A percentile compares a stretch with the other conserved stretches of the same genome.
phyloP scores from a whole-genome alignment of 1,140 invertebrate species.

The Sipha flava region DNA sequence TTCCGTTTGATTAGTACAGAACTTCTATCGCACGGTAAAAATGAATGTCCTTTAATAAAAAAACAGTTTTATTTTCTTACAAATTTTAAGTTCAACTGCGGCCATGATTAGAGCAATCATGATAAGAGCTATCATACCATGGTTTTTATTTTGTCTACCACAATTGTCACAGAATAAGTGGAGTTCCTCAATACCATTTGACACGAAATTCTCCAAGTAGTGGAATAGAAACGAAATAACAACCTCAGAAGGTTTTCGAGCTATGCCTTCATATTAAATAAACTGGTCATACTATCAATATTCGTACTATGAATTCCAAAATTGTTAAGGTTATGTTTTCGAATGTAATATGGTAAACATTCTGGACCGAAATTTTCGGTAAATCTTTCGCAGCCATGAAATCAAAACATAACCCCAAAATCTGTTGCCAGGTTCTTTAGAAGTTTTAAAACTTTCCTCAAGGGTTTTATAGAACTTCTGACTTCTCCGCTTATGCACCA shows the following conservation, averaged over 20 bases:
- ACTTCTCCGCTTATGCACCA: not conserved
- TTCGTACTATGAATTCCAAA: not conserved
- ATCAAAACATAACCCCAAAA: not conserved
- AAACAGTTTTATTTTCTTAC: not conserved
- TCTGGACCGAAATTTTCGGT: not conserved
- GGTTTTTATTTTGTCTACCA: not conserved
- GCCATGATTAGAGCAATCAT: no score
- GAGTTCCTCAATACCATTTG: not conserved
- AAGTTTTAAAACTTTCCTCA: not conserved
- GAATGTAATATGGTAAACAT: not conserved
- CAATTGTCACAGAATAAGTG: conserved; percentile 4
- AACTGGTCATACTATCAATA: no score
- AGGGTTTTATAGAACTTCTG: not conserved
- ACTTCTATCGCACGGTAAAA: not conserved
- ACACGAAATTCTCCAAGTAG: not conserved
- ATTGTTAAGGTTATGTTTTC: not conserved
- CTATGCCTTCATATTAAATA: not conserved
- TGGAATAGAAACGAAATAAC: not conserved
- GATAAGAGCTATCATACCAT: not conserved
- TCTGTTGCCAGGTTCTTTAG: no score
- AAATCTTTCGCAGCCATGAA: no score
- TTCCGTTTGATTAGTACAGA: not conserved
- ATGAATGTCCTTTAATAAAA: not conserved
- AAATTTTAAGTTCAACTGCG: not conserved
- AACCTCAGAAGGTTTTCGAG: not conserved